Evolutionary conservation across 2,113 vertebrate genomes (phyloP).

Genomic region (Chaetodon auriga): DNA sequence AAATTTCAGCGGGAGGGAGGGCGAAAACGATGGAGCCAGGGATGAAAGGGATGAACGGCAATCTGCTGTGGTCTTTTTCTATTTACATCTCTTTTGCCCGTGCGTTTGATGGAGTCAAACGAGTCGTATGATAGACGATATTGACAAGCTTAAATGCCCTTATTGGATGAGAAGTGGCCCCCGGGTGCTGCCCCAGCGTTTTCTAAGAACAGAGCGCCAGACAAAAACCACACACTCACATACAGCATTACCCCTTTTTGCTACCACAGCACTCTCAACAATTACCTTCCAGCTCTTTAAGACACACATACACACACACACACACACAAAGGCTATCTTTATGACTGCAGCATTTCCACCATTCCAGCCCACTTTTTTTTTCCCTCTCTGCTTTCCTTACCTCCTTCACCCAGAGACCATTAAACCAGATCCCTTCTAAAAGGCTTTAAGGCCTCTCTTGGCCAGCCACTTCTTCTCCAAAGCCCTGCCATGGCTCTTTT

Average conservation of each 20-base stretch:
- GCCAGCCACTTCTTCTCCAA: constrained; percentile 67
- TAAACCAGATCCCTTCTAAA: constrained; percentile 78
- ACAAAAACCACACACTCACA: constrained; percentile 68
- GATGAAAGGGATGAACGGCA: constrained; percentile 1
- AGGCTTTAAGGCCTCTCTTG: constrained; percentile 74
- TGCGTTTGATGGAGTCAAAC: constrained; percentile 58
- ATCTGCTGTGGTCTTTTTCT: background rate
- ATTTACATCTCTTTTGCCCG: constrained; percentile 24
- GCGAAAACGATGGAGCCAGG: background rate
- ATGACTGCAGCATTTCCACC: constrained; percentile 70
- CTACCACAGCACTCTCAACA: constrained; percentile 67
- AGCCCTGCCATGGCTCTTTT: constrained; percentile 69
- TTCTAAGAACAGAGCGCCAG: constrained; percentile 45
- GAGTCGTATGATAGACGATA: constrained; percentile 64
- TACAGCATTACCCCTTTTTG: constrained; percentile 57
- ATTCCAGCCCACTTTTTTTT: constrained; percentile 44
- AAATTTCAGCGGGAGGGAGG: background rate
- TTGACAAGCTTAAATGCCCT: constrained; percentile 68
- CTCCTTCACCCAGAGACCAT: constrained; percentile 74
- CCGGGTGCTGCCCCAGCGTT: constrained; percentile 65
- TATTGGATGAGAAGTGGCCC: constrained; percentile 64
- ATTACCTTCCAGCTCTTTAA: constrained; percentile 69
- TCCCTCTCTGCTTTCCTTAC: constrained; percentile 56
- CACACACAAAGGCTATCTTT: constrained; percentile 66
- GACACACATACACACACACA: constrained; percentile 49